Evolutionary conservation across 2,113 vertebrate genomes (phyloP).

Genomic region (Eolophus roseicapilla): DNA sequence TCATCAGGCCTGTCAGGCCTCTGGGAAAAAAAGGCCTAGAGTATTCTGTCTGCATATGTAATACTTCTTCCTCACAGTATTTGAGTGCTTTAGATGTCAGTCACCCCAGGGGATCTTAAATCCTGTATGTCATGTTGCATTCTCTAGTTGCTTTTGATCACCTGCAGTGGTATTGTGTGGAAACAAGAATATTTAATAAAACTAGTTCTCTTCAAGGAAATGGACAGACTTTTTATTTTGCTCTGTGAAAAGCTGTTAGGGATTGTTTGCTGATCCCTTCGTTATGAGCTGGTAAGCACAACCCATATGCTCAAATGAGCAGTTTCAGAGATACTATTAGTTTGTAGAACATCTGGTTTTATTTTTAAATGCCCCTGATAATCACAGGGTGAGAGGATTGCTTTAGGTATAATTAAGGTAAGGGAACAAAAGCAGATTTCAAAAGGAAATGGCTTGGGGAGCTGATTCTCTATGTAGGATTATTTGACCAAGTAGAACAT

Average conservation of each 20-base stretch:
- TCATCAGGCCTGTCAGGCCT: neutral
- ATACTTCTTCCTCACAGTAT: neutral
- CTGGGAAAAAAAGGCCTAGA: no score
- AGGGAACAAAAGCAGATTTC: neutral
- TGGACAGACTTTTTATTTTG: neutral
- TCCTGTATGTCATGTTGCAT: fast-evolving
- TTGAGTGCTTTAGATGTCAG: neutral
- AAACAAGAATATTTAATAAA: neutral
- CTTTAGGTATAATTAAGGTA: neutral
- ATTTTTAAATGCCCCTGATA: neutral
- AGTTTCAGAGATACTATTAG: neutral
- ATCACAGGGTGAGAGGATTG: neutral
- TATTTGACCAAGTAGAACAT: neutral
- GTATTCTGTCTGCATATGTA: fast-evolving
- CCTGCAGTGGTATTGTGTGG: neutral
- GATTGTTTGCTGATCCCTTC: neutral
- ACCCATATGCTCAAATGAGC: neutral
- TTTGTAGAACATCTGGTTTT: neutral
- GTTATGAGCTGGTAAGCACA: neutral
- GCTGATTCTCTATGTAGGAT: neutral
- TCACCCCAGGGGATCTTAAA: neutral
- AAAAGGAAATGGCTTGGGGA: neutral
- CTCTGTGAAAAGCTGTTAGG: neutral
- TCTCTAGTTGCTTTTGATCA: neutral
- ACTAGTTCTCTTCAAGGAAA: neutral